Conservation (phyloP, 2,797 vertebrate genomes). For the Nannoperca obscura region DNA sequence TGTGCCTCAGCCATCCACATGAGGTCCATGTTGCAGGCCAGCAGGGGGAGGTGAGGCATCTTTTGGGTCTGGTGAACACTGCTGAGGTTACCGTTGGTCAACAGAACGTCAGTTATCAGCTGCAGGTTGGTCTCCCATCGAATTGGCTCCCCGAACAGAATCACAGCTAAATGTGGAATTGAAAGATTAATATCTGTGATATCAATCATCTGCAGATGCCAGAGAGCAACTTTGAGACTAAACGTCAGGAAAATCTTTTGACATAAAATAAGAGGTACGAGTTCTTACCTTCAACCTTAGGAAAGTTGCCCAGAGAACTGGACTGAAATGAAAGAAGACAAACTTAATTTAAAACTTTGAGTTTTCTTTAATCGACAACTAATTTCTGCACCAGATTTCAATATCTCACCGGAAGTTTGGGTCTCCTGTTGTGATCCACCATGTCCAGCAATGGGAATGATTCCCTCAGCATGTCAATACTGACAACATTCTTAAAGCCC, state of each 20-base stretch:
- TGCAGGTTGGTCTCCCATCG: conserved; percentile 97
- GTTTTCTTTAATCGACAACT: background rate
- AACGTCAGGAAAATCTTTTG: background rate
- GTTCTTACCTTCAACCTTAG: conserved; percentile 90
- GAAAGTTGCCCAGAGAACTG: conserved; percentile 83
- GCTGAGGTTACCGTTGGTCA: conserved; percentile 90
- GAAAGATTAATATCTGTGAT: background rate
- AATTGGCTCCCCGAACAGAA: conserved; percentile 93
- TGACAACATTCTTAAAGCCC: conserved; percentile 91
- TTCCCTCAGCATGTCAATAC: conserved; percentile 90
- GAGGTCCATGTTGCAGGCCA: conserved; percentile 96
- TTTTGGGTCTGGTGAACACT: conserved; percentile 77
- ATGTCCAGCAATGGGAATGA: conserved; percentile 91
- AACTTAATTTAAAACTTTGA: conserved; percentile 2
- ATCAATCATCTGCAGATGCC: background rate
- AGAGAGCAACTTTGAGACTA: background rate
- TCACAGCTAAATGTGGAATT: conserved; percentile 81
- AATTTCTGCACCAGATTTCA: background rate
- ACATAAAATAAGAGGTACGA: background rate
- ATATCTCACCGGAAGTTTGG: conserved; percentile 86
- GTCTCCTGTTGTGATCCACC: conserved; percentile 92
- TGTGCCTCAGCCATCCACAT: conserved; percentile 96
- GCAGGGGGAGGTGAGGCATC: conserved; percentile 88
- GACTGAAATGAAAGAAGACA: conserved; percentile 83
- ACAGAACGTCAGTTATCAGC: conserved; percentile 90